Evolutionary conservation across 1,140 invertebrate species (phyloP).

Genomic region (Megalonaias nervosa): DNA sequence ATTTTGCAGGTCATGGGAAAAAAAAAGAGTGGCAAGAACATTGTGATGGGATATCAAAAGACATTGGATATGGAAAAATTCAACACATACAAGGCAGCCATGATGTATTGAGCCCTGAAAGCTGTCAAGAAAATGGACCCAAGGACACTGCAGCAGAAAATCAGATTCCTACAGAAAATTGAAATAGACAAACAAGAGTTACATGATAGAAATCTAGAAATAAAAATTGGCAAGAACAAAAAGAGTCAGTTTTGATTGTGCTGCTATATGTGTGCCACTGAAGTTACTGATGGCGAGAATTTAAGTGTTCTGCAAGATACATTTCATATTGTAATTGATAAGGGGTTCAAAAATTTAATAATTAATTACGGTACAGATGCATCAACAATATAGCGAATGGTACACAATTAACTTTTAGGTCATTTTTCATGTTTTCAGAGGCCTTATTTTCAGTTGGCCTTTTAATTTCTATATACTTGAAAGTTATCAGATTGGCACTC

Average conservation of each 20-base stretch:
- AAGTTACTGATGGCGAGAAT: slow-evolving; percentile 1
- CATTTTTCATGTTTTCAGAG: no score
- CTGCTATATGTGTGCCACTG: slow-evolving; percentile 10
- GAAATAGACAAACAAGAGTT: slow-evolving; percentile 20
- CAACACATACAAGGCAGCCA: slow-evolving; percentile 26
- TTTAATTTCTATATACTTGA: no score
- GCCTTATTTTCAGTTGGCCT: no score
- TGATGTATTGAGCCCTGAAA: slow-evolving; percentile 25
- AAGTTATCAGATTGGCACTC: no score
- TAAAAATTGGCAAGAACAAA: slow-evolving; percentile 3
- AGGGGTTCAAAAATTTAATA: slow-evolving; percentile 5
- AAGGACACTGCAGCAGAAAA: slow-evolving; percentile 5
- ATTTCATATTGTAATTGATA: slow-evolving; percentile 19
- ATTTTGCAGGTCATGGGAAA: slow-evolving; percentile 13
- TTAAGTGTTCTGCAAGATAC: not conserved
- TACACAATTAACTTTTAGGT: no score
- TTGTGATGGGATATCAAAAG: slow-evolving; percentile 16
- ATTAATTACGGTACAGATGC: no score
- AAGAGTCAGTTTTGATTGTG: slow-evolving; percentile 15
- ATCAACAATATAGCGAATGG: no score
- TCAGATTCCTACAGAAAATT: slow-evolving; percentile 2
- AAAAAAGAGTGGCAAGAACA: slow-evolving; percentile 7
- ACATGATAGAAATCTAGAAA: slow-evolving; percentile 3
- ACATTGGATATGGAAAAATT: slow-evolving; percentile 14
- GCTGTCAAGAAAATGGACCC: slow-evolving; percentile 5